These are phyloP conservation scores for Harpegnathos saltator DNA, from an alignment of 1,140 invertebrate genomes.

Conservation along the genomic window DNA sequence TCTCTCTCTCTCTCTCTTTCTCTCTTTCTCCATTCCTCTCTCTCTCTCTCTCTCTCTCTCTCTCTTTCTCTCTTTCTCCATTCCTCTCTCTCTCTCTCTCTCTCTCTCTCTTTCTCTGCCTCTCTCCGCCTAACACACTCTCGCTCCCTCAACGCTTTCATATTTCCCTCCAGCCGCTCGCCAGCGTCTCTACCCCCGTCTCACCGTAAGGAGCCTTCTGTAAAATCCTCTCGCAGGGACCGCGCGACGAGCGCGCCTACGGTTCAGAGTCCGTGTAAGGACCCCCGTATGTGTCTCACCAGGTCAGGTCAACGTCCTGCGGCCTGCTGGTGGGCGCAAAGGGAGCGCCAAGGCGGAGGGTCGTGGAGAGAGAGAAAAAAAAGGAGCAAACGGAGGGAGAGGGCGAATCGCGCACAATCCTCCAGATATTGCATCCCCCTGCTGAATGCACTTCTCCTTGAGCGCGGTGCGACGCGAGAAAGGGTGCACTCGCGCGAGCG, in stretches of 20 bases:
- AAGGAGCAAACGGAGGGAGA: conserved; percentile 41
- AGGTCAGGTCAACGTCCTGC: conserved; percentile 86
- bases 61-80: background rate
- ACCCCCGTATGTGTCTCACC: conserved; percentile 86
- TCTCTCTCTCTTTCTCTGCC: conserved; percentile 14
- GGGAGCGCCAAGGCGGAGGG: conserved; percentile 53
- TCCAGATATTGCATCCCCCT: conserved; percentile 77
- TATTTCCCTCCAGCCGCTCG: conserved; percentile 27
- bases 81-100: background rate
- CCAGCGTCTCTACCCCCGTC: conserved; percentile 63
- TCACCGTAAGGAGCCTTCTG: conserved; percentile 69
- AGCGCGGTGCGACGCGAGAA: conserved; percentile 42
- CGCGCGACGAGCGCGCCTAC: background rate
- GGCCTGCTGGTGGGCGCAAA: conserved; percentile 65
- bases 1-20: conserved; percentile 3
- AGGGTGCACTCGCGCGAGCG: conserved; percentile 62
- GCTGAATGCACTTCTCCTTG: conserved; percentile 79
- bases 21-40: background rate
- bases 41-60: conserved; percentile 6
- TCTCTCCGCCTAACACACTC: background rate
- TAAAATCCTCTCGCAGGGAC: conserved; percentile 75
- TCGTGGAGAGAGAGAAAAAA: conserved; percentile 23
- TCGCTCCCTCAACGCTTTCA: conserved; percentile 17
- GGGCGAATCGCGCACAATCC: conserved; percentile 75
- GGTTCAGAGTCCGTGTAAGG: conserved; percentile 79